A percentile compares a stretch with the other conserved stretches of the same genome.
Conservation (phyloP, 2,888 invertebrate species). For the Phania funesta region DNA sequence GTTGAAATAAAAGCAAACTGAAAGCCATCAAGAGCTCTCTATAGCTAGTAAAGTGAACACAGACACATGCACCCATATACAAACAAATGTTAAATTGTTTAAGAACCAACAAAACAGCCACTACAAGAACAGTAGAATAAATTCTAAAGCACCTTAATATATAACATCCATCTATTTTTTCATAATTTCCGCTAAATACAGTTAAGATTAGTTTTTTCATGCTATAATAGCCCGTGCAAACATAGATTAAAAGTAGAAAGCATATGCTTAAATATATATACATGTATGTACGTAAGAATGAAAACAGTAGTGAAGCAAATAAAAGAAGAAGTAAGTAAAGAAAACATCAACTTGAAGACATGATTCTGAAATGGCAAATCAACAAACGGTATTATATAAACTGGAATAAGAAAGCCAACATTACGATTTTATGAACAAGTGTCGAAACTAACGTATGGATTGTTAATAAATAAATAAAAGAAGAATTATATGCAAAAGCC, state of each 20-base stretch:
- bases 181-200: conserved; percentile 62
- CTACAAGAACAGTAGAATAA: neutral
- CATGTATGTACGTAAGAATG: neutral
- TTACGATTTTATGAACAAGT: conserved; percentile 11
- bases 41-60: neutral
- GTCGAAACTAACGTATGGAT: neutral
- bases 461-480: conserved; percentile 13
- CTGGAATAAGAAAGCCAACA: conserved; percentile 27
- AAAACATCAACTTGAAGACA: conserved; percentile 16
- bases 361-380: conserved; percentile 24
- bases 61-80: neutral
- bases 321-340: neutral
- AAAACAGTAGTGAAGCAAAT: neutral
- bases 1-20: neutral
- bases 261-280: conserved; percentile 4
- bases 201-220: conserved; percentile 54
- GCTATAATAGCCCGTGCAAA: conserved; percentile 39
- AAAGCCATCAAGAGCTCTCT: neutral
- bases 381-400: conserved; percentile 63
- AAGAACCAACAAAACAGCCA: neutral
- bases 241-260: conserved; percentile 19
- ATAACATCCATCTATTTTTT: conserved; percentile 27
- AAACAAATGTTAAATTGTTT: neutral
- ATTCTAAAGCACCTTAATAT: conserved; percentile 20
- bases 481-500: neutral